Percentiles rank a stretch among this genome's conserved stretches.
phyloP scores from a whole-genome alignment of 2,113 vertebrate species.

The Pelusios castaneus region DNA sequence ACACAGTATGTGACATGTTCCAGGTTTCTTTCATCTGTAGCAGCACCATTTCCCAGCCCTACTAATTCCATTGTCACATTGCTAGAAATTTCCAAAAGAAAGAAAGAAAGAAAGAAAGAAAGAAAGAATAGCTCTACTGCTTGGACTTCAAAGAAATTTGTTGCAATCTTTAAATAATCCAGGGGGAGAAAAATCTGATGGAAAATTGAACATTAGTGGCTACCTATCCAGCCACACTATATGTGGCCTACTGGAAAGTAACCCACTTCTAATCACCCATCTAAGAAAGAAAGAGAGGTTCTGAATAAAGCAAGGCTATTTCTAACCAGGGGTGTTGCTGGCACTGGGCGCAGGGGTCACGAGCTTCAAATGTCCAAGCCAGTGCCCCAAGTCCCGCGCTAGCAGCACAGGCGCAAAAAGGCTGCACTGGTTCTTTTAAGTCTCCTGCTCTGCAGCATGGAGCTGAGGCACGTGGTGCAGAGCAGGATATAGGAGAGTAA shows the following conservation, averaged over 20 bases:
- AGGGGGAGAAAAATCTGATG: conserved; percentile 18
- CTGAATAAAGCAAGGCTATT: neutral
- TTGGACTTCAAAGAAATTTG: neutral
- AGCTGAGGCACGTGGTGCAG: no score
- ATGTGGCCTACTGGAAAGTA: neutral
- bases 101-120: conserved; percentile 31
- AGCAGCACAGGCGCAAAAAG: no score
- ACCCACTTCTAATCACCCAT: neutral
- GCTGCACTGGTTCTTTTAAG: no score
- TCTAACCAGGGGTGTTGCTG: no score
- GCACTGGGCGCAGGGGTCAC: no score
- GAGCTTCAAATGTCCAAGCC: no score
- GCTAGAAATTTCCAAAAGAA: conserved; percentile 4
- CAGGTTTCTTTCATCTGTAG: conserved; percentile 35
- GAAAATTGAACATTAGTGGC: conserved; percentile 2
- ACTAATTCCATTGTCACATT: conserved; percentile 16
- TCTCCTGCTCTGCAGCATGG: no score
- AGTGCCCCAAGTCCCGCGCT: no score
- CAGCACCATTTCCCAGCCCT: neutral
- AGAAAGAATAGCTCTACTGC: neutral
- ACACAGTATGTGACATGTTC: conserved; percentile 33
- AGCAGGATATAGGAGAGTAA: no score
- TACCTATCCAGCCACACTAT: neutral
- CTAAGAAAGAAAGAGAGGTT: neutral
- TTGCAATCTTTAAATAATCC: conserved; percentile 46